Base-by-base conservation (phyloP, 2,888 invertebrate genomes). In the Apotomis capreana region DNA sequence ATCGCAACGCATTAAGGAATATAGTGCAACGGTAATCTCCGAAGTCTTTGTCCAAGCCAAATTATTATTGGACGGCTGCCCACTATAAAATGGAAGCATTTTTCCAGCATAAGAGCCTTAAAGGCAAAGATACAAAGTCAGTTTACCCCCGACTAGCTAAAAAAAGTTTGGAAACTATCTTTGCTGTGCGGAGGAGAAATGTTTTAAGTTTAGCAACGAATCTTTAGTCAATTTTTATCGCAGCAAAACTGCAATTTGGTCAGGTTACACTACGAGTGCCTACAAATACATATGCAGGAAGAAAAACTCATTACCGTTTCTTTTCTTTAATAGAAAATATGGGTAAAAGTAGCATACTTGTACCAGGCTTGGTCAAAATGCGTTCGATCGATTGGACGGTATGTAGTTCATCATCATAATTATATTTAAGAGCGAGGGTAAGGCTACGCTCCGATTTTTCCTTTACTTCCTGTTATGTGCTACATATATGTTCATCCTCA, bases 61-160 rank as follows among this genome's bases (percentile, higher is more conserved):
- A 60, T 60, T 68, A 68, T 68, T 52, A 60, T 60, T 60, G 68
- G 59, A 37, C 37, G 52, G 15, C 52, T 68, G 59, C 68, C 68
- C 67, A 51, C 67, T 5, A 52, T 12, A 57, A 57, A 36, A 57
- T 36, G 26, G 2, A 26, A 26, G 12, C 10, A 12, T 5, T 36
- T 9, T 57, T 36, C 10, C 26, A 26, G 49, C 10, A 10, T 10
- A 10, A 36, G 9, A 55, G 26, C 55, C 26, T 55, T 55, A 55
- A 55, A 55, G 10, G 3, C 8, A 10, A 49, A 36, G 10, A 36
- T 5, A 12, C 12, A 36, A 37, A 9, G 12, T 12, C 37, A 12
- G 0, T 36, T 57, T 57, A 15, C 36, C 36, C 57, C 12, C 10
- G 15, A 55, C 26, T 37, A 3, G 12, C 9, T 36, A 2, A 12